Evolutionary conservation across 2,113 vertebrate species (phyloP).

Genomic region (Nyctereutes procyonoides): DNA sequence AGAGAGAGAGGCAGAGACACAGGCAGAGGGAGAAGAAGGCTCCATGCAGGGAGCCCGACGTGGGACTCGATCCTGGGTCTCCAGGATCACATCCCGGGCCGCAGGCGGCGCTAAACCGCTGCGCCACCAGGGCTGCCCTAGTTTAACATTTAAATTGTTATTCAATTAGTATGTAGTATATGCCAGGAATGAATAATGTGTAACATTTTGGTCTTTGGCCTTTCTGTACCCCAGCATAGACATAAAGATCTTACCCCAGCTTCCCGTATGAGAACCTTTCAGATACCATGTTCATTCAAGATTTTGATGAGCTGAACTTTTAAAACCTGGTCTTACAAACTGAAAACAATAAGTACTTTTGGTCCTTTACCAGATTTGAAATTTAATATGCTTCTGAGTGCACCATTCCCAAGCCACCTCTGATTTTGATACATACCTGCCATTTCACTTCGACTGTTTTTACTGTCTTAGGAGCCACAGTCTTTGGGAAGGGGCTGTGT

Average conservation of each 20-base stretch:
- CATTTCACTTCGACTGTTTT: background rate
- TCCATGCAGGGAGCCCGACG: too few species aligned
- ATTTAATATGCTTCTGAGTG: background rate
- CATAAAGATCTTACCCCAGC: background rate
- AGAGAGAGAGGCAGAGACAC: too few species aligned
- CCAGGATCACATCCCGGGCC: too few species aligned
- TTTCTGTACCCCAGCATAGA: conserved; percentile 24
- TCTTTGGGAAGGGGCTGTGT: conserved; percentile 14
- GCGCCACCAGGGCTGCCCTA: background rate
- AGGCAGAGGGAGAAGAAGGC: too few species aligned
- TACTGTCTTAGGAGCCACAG: background rate
- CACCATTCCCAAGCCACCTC: background rate
- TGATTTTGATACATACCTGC: background rate
- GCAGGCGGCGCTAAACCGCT: too few species aligned
- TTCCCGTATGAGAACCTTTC: background rate
- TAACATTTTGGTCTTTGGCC: background rate
- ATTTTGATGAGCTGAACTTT: conserved; percentile 52
- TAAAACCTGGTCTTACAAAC: conserved; percentile 36
- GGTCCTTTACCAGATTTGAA: conserved; percentile 17
- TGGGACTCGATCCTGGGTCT: too few species aligned
- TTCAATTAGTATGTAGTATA: background rate
- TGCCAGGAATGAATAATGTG: background rate
- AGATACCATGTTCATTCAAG: background rate
- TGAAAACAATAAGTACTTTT: conserved; percentile 27
- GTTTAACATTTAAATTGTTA: conserved; percentile 17